phyloP scores from a whole-genome alignment of 2,888 invertebrate genomes.

The Parnassius apollo region DNA sequence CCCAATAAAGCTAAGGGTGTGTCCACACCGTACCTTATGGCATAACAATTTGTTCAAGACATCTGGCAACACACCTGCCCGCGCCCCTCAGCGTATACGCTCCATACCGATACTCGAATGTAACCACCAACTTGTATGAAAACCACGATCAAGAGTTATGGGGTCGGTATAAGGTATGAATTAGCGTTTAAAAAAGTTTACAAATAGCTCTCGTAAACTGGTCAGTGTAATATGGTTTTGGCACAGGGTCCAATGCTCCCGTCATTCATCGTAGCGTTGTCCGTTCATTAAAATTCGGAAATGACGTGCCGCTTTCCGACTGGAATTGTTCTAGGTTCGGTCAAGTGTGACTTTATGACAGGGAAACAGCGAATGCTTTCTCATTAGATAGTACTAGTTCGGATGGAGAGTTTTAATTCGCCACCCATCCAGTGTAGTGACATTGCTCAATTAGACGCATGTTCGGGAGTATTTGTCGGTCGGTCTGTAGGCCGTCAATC shows the following conservation, averaged over 20 bases:
- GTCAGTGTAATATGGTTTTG: constrained; percentile 62
- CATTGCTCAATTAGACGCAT: constrained; percentile 62
- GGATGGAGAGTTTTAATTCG: constrained; percentile 47
- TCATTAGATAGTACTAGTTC: constrained; percentile 51
- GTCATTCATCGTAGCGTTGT: constrained; percentile 60
- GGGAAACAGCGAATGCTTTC: constrained; percentile 47
- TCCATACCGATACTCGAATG: constrained; percentile 57
- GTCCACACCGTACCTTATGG: constrained; percentile 76
- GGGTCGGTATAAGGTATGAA: constrained; percentile 40
- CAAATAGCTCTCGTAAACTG: constrained; percentile 32
- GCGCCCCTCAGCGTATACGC: constrained; percentile 46
- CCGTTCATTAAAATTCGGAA: constrained; percentile 67
- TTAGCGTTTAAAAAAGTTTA: constrained; percentile 24
- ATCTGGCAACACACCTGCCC: constrained; percentile 79
- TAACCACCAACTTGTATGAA: constrained; percentile 27
- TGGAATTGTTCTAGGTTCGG: constrained; percentile 61
- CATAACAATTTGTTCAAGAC: constrained; percentile 78
- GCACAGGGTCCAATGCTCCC: constrained; percentile 70
- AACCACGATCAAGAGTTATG: constrained; percentile 29
- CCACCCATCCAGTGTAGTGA: constrained; percentile 48
- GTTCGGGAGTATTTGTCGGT: constrained; percentile 55
- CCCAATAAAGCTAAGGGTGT: constrained; percentile 69
- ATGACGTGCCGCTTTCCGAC: constrained; percentile 71
- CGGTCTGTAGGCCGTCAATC: constrained; percentile 58
- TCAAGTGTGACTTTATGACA: constrained; percentile 64